phyloP scores from a whole-genome alignment of 2,797 vertebrate genomes.

The Todus mexicanus region DNA sequence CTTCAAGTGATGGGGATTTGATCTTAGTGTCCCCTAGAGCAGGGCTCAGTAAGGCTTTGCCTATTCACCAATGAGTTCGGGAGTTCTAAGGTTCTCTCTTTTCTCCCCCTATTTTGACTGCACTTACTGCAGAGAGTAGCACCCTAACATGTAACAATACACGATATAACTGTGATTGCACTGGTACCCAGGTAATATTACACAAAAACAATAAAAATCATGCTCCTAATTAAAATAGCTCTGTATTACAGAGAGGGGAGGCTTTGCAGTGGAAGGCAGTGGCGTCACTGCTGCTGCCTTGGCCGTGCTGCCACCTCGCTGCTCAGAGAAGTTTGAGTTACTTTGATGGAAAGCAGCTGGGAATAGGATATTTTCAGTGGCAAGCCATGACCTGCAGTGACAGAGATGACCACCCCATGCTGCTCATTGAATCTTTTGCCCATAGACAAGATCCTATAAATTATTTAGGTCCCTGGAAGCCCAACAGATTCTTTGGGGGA shows the following conservation, averaged over 20 bases:
- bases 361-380: not conserved
- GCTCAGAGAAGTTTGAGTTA: not conserved
- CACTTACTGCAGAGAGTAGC: not conserved
- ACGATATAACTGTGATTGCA: not conserved
- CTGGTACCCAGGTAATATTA: not conserved
- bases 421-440: not conserved
- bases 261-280: not conserved
- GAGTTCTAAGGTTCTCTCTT: not conserved
- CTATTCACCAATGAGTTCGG: not conserved
- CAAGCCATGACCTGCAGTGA: not conserved
- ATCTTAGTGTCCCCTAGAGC: not conserved
- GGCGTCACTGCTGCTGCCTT: not conserved
- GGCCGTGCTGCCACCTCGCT: not conserved
- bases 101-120: not conserved
- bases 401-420: accelerated
- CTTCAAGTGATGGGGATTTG: not conserved
- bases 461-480: not conserved
- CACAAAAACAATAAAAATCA: not conserved
- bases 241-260: not conserved
- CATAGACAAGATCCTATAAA: not conserved
- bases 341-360: not conserved
- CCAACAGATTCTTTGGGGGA: not conserved
- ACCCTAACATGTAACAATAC: not conserved
- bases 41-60: not conserved
- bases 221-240: not conserved